phyloP scores from a whole-genome alignment of 2,888 invertebrate genomes.

The Eupithecia dodoneata region DNA sequence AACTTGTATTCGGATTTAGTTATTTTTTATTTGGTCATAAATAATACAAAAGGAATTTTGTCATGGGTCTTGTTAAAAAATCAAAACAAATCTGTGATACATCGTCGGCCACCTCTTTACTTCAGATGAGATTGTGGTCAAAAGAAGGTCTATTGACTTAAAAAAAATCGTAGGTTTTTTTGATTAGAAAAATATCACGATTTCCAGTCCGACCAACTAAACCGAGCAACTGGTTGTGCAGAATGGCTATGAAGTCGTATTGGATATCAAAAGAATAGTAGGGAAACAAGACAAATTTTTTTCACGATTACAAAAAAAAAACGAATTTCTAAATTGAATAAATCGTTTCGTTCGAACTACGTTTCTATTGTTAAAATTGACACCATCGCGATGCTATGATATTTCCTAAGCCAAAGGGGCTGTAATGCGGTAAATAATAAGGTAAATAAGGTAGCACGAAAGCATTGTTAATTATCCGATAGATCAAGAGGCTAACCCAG shows the following conservation, averaged over 20 bases:
- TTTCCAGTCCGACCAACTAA: too few species aligned
- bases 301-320: too few species aligned
- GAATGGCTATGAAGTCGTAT: not conserved
- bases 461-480: constrained; percentile 20
- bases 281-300: not conserved
- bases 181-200: not conserved
- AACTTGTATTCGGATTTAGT: constrained; percentile 23
- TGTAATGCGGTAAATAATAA: not conserved
- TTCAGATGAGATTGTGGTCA: too few species aligned
- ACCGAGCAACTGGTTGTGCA: too few species aligned
- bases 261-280: not conserved
- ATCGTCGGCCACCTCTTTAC: too few species aligned
- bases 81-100: not conserved
- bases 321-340: not conserved
- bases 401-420: not conserved
- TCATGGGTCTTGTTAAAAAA: not conserved
- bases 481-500: constrained; percentile 25
- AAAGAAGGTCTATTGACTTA: too few species aligned
- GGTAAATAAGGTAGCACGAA: constrained; percentile 15
- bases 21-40: not conserved
- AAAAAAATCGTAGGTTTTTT: not conserved
- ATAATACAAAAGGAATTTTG: not conserved
- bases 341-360: too few species aligned
- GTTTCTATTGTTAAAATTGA: not conserved
- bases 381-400: not conserved